phyloP scores from a whole-genome alignment of 2,113 vertebrate species.

The Atractosteus spatula region DNA sequence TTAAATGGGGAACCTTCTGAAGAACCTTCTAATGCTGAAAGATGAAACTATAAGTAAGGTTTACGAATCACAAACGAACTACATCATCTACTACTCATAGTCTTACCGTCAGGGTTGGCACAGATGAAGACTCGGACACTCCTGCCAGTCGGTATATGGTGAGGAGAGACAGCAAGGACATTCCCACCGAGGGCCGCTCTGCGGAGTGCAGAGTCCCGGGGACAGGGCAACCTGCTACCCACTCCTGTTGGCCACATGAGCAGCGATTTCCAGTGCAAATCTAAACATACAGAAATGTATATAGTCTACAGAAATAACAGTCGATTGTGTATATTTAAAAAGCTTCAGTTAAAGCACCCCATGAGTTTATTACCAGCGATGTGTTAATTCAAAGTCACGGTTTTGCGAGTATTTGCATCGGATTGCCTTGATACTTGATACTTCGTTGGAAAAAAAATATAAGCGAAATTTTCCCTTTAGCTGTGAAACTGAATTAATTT shows the following conservation, averaged over 20 bases:
- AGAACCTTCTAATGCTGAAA: too few species aligned
- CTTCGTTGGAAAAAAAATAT: too few species aligned
- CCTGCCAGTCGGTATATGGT: conserved; percentile 82
- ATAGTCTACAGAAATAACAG: not conserved
- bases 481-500: conserved; percentile 10
- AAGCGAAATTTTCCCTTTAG: too few species aligned
- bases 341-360: conserved; percentile 9
- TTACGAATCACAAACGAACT: too few species aligned
- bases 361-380: not conserved
- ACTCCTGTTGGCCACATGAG: conserved; percentile 87
- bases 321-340: not conserved
- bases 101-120: conserved; percentile 88
- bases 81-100: not conserved
- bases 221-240: conserved; percentile 77
- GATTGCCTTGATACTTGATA: too few species aligned
- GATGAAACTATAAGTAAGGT: too few species aligned
- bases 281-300: conserved; percentile 1
- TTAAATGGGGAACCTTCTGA: too few species aligned
- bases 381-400: too few species aligned
- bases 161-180: conserved; percentile 79
- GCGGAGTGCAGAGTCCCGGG: conserved; percentile 86
- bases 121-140: conserved; percentile 91
- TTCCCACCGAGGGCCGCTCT: conserved; percentile 85
- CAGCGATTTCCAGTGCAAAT: conserved; percentile 70
- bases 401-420: too few species aligned